Conservation (phyloP, 2,113 vertebrate species). For the Hemibagrus wyckioides region DNA sequence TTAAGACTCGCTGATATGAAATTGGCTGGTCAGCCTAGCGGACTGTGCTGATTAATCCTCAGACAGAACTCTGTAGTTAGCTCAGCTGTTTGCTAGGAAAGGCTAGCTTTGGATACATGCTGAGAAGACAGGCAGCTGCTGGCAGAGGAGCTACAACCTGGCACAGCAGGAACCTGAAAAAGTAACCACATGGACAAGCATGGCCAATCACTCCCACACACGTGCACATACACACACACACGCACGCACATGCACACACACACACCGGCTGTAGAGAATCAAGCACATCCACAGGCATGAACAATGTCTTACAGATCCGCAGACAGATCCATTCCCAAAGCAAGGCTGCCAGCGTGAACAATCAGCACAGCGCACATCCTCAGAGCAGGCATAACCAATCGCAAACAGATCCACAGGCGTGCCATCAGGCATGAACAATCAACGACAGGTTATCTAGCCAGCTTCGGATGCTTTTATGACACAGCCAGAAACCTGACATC, state of each 20-base stretch:
- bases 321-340: conserved; percentile 17
- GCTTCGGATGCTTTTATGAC: conserved; percentile 30
- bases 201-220: conserved; percentile 62
- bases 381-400: conserved; percentile 42
- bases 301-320: conserved; percentile 47
- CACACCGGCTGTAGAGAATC: conserved; percentile 50
- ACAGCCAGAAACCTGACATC: conserved; percentile 17
- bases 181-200: conserved; percentile 65
- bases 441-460: conserved; percentile 24
- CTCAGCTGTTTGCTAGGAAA: conserved; percentile 52
- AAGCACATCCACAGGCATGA: conserved; percentile 34
- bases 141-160: conserved; percentile 51
- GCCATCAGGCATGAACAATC: conserved; percentile 43
- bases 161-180: conserved; percentile 61
- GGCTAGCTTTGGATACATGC: conserved; percentile 37
- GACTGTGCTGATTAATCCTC: conserved; percentile 38
- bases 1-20: conserved; percentile 19
- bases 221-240: conserved; percentile 56
- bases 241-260: conserved; percentile 47
- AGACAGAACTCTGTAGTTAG: conserved; percentile 41
- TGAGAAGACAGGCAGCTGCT: conserved; percentile 42
- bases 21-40: conserved; percentile 20
- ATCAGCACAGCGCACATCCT: conserved; percentile 22
- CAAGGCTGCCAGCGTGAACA: conserved; percentile 23
- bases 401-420: conserved; percentile 46